Conservation (phyloP, 2,797 vertebrate species). For the Phoxinus dragarum region DNA sequence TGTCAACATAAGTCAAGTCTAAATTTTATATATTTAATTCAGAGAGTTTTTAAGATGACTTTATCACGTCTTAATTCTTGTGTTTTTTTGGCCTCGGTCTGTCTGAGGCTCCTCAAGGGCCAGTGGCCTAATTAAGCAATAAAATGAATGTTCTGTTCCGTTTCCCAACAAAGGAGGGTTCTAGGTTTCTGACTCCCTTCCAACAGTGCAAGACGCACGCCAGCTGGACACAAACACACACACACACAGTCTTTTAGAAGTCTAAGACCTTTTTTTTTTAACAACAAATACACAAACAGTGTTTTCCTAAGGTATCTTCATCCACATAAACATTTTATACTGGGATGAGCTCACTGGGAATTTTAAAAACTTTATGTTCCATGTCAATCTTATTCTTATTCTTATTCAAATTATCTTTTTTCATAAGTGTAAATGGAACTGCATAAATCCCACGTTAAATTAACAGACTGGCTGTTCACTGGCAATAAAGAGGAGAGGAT, state of each 20-base stretch:
- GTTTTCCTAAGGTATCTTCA: neutral
- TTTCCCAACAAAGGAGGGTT: slow-evolving; percentile 58
- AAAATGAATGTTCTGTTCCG: slow-evolving; percentile 61
- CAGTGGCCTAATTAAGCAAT: slow-evolving; percentile 64
- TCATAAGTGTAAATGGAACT: neutral
- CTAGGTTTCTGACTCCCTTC: slow-evolving; percentile 54
- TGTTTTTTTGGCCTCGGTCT: slow-evolving; percentile 19
- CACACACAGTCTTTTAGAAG: slow-evolving; percentile 2
- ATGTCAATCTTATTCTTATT: neutral
- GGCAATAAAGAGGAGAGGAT: neutral
- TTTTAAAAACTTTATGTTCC: neutral
- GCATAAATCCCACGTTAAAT: neutral
- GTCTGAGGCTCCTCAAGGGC: slow-evolving; percentile 48
- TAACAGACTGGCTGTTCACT: neutral
- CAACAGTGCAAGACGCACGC: slow-evolving; percentile 54
- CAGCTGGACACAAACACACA: slow-evolving; percentile 55
- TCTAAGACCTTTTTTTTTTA: neutral
- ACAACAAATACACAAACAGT: neutral
- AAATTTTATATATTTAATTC: neutral
- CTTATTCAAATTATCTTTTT: neutral
- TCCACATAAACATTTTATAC: neutral
- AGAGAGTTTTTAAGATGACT: slow-evolving; percentile 9
- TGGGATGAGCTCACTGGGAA: neutral
- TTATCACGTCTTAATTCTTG: slow-evolving; percentile 44
- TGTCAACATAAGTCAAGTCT: neutral